phyloP scores from a whole-genome alignment of 2,888 invertebrate species.

The Euplagia quadripunctaria region DNA sequence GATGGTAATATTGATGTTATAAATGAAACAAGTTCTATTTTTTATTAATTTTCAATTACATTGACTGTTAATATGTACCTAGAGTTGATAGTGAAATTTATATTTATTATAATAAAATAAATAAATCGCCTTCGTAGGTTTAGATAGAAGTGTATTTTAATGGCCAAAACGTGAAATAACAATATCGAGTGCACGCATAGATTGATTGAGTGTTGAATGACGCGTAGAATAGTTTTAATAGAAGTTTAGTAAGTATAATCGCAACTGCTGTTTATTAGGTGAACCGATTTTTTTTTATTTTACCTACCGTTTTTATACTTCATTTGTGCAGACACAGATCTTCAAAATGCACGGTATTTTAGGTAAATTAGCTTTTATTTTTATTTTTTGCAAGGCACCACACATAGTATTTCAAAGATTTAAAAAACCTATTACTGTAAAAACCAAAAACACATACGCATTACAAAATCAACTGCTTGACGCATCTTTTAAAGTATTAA shows the following conservation, averaged over 20 bases:
- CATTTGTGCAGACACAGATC: background rate
- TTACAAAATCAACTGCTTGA: background rate
- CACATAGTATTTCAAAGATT: background rate
- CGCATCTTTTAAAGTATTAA: background rate
- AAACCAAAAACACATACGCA: background rate
- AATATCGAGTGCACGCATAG: slow-evolving; percentile 11
- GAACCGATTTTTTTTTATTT: background rate
- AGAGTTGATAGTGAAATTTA: slow-evolving; percentile 24
- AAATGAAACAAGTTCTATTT: background rate
- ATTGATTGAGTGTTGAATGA: background rate
- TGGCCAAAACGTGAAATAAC: slow-evolving; percentile 12
- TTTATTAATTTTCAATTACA: background rate
- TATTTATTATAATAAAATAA: slow-evolving; percentile 30
- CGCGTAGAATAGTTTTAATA: background rate
- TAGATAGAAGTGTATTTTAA: slow-evolving; percentile 32
- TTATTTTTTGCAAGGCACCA: background rate
- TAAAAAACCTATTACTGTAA: too few relatives aligned
- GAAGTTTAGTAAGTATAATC: background rate
- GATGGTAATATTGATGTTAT: background rate
- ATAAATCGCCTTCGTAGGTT: slow-evolving; percentile 46
- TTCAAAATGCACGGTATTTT: background rate
- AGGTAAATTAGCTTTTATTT: too few relatives aligned
- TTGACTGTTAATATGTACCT: slow-evolving; percentile 21
- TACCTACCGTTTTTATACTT: background rate
- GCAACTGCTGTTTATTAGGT: background rate